Base-by-base conservation (phyloP, 2,797 vertebrate genomes). In the Tenualosa thibaudeaui region DNA sequence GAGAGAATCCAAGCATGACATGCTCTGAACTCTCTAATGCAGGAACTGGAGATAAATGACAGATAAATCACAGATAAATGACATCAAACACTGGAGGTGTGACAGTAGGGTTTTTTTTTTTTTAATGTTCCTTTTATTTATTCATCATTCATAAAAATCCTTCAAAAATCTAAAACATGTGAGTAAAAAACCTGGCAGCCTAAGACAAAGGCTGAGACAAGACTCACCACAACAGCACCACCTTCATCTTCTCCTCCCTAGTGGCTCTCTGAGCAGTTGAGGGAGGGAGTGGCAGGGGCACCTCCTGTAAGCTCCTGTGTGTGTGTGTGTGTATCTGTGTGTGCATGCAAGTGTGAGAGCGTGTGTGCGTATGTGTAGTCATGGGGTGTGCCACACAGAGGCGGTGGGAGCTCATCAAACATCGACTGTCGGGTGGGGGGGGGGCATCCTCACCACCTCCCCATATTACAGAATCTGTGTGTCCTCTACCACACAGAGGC, bases 301-400 rank as follows among this genome's bases (percentile, higher is more conserved):
- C 43, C 43, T 46, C 43, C 43, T 46, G 43, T n/a, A n/a, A n/a
- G n/a, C n/a, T n/a, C n/a, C n/a, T 31, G 31, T 31, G 31, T 31
- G 31, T 31, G 31, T 31, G 31, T 31, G 1, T 31, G 31, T 31
- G 31, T 31, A 1, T 31, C 0, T 31, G 31, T 1, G 31, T 31
- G 31, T 1, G 31, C 31, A 1, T 31, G 31, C 1, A 1, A 31
- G 31, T 31, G 31, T 31, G 31, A 0, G 31, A 31, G 31, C 1
- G 31, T 31, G 31, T 93, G 13, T 31, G 31, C 0, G 31, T 31
- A 1, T 31, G 31, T 93, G 13, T 31, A 31, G 40, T 6, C 87
- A 92, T 94, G 31, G 93, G 93, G 92, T 92, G 94, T 94, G 95
- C 93, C 94, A 92, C 92, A 90, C 92, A 90, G 91, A 93, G 91